Evolutionary conservation across 2,113 vertebrate genomes (phyloP), one percentile per base, ranked within the genome.

Genomic region (Platichthys flesus): DNA sequence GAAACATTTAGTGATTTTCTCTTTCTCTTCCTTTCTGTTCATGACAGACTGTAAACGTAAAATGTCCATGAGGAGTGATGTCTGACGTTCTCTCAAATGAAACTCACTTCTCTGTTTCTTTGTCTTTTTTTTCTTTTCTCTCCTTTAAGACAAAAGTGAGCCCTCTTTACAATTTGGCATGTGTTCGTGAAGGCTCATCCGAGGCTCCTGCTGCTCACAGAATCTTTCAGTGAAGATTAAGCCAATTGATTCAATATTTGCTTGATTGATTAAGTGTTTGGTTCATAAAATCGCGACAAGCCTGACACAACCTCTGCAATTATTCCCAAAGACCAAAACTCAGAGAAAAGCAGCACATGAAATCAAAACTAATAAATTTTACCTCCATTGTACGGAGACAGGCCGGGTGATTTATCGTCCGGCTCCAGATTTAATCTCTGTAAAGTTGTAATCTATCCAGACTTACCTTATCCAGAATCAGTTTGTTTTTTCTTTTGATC

Each of bases 381-480:
- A 4, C 4, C 45, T 47, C 16, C 3, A 47, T 47, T 16, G 16
- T 47, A 5, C 64, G 2, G 1, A 1, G 12, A 62, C 28, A 2
- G 13, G 67, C 37, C 40, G 12, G 2, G 40, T 23, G 0, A 15
- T 12, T 51, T 4, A 42, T 58, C 0, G 2, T 35, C 15, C 16
- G 23, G 4, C 26, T 16, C 2, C 0, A 16, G 23, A 63, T 72
- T 40, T 59, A 58, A 70, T 20, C 16, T 64, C n/a, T 72, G 24
- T 31, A 58, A 63, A 70, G 45, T 52, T 52, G 24, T 59, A 15
- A 70, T 9, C 15, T 49, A 52, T 70, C 18, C 12, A 18, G 9
- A 24, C 88, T 78, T 89, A 93, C 92, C 89, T 90, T 86, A 12
- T 86, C 47, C 69, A 67, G 55, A 83, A 51, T 55, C 26, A 55